These are phyloP conservation scores for Pseudochromis fuscus DNA, from an alignment of 2,797 vertebrate species.

Conservation along the genomic window DNA sequence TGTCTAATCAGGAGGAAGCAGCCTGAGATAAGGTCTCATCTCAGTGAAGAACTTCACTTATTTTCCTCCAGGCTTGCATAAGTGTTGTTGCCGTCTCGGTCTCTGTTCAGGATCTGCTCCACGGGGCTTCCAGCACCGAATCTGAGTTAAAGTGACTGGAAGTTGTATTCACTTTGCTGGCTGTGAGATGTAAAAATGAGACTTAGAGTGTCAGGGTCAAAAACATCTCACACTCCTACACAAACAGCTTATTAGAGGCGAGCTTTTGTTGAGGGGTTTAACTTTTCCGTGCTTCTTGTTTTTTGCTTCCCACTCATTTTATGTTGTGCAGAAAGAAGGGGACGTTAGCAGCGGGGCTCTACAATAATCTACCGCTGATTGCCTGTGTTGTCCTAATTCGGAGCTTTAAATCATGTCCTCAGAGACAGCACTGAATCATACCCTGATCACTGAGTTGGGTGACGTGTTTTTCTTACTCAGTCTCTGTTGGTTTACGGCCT, in stretches of 20 bases:
- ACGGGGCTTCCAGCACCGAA: slow-evolving; percentile 46
- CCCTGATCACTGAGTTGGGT: slow-evolving; percentile 37
- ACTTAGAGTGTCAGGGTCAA: slow-evolving; percentile 65
- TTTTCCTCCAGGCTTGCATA: slow-evolving; percentile 45
- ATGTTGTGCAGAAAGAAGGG: slow-evolving; percentile 34
- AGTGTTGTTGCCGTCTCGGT: slow-evolving; percentile 44
- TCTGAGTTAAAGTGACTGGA: slow-evolving; percentile 57
- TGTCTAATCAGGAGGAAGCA: slow-evolving; percentile 36
- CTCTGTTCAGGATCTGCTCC: slow-evolving; percentile 40
- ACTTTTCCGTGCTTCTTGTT: slow-evolving; percentile 64
- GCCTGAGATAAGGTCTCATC: slow-evolving; percentile 18
- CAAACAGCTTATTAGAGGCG: slow-evolving; percentile 71
- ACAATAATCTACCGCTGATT: slow-evolving; percentile 41
- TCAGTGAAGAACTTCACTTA: slow-evolving; percentile 42
- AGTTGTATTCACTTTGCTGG: slow-evolving; percentile 60
- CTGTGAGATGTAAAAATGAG: slow-evolving; percentile 66
- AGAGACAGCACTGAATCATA: slow-evolving; percentile 44
- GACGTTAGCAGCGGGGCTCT: slow-evolving; percentile 47
- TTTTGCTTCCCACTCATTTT: slow-evolving; percentile 74
- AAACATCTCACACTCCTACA: slow-evolving; percentile 71
- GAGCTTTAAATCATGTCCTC: slow-evolving; percentile 31
- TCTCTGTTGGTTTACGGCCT: slow-evolving; percentile 47
- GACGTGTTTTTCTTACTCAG: slow-evolving; percentile 28
- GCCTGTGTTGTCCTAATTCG: slow-evolving; percentile 56
- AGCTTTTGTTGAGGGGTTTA: slow-evolving; percentile 65